Percentiles rank a stretch among this genome's conserved stretches.
Conservation (phyloP, 2,113 vertebrate genomes). For the Poecile atricapillus region DNA sequence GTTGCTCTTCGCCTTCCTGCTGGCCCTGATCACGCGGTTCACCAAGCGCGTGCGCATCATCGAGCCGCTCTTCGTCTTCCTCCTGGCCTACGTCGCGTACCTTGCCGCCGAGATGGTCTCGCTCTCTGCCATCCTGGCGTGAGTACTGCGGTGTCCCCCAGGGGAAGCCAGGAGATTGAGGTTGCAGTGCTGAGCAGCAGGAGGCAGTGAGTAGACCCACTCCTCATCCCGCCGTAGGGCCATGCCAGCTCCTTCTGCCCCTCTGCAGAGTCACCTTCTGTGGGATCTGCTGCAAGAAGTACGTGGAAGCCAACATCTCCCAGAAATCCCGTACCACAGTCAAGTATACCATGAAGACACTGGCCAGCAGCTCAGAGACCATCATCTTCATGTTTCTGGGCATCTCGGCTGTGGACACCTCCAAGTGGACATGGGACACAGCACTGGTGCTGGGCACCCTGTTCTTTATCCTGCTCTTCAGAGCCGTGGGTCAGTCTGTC, state of each 20-base stretch:
- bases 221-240: background rate
- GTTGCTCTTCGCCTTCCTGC: constrained; percentile 89
- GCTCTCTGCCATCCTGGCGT: constrained; percentile 93
- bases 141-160: constrained; percentile 52
- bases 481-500: constrained; percentile 83
- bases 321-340: constrained; percentile 95
- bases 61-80: constrained; percentile 93
- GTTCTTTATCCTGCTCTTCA: constrained; percentile 92
- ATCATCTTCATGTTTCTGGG: constrained; percentile 98
- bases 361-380: constrained; percentile 94
- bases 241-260: background rate
- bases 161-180: background rate
- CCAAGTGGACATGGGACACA: constrained; percentile 97
- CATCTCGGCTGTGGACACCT: constrained; percentile 93
- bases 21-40: constrained; percentile 92
- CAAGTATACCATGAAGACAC: constrained; percentile 97
- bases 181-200: background rate
- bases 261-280: constrained; percentile 89
- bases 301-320: constrained; percentile 97
- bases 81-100: constrained; percentile 93
- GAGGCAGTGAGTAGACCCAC: background rate
- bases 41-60: constrained; percentile 97
- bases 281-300: constrained; percentile 94
- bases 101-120: constrained; percentile 95
- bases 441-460: constrained; percentile 91